Conservation (phyloP, 1,140 invertebrate genomes). For the Bombyx mori region ASM3026992v2 NC_085110.1:12136001-12136500, state of each 20-base stretch:
- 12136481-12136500: slow-evolving; percentile 4
- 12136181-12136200: slow-evolving; percentile 73
- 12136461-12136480: slow-evolving; percentile 6
- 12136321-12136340: slow-evolving; percentile 10
- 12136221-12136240: slow-evolving; percentile 13
- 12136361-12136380: slow-evolving; percentile 46
- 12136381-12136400: slow-evolving; percentile 78
- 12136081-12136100: slow-evolving; percentile 98
- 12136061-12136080: slow-evolving; percentile 91
- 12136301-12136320: slow-evolving; percentile 25
- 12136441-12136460: slow-evolving; percentile 73
- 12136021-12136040: slow-evolving; percentile 91
- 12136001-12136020: slow-evolving; percentile 97
- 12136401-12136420: slow-evolving; percentile 77
- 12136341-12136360: slow-evolving; percentile 60
- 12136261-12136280: slow-evolving; percentile 44
- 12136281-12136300: slow-evolving; percentile 51
- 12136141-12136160: slow-evolving; percentile 91
- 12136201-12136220: slow-evolving; percentile 2
- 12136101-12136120: slow-evolving; percentile 98
- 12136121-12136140: slow-evolving; percentile 98
- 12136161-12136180: slow-evolving; percentile 92
- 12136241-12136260: slow-evolving; percentile 13
- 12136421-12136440: slow-evolving; percentile 85
- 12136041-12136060: slow-evolving; percentile 97